Evolutionary conservation across 2,888 invertebrate genomes (phyloP).

Genomic region (Acrocyrtus sp.): DNA sequence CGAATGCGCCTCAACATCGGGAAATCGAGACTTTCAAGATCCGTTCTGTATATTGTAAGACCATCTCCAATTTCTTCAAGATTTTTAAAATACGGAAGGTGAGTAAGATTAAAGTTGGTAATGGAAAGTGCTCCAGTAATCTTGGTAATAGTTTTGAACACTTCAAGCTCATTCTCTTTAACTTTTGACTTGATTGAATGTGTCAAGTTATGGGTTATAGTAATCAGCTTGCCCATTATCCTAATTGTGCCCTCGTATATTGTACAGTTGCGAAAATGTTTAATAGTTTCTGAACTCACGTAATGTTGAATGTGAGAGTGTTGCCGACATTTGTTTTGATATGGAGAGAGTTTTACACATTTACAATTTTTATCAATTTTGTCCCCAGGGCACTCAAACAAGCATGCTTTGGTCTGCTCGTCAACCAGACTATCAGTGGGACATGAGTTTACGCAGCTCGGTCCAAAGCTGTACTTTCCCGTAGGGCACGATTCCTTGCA

Average conservation of each 20-base stretch:
- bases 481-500: slow-evolving; percentile 97
- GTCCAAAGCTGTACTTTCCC: slow-evolving; percentile 96
- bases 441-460: slow-evolving; percentile 95
- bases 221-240: too few species aligned
- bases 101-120: too few species aligned
- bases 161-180: slow-evolving; percentile 86
- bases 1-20: background rate
- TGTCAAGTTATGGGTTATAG: slow-evolving; percentile 84
- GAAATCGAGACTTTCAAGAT: background rate
- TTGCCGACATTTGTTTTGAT: slow-evolving; percentile 81
- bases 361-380: too few species aligned
- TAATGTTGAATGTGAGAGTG: slow-evolving; percentile 69
- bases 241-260: slow-evolving; percentile 92
- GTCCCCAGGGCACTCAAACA: slow-evolving; percentile 87
- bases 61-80: background rate
- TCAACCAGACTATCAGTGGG: slow-evolving; percentile 93
- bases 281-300: slow-evolving; percentile 92
- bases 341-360: slow-evolving; percentile 1
- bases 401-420: slow-evolving; percentile 84
- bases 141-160: slow-evolving; percentile 90
- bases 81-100: too few species aligned
- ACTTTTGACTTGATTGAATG: too few species aligned
- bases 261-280: slow-evolving; percentile 89
- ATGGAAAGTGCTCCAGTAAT: slow-evolving; percentile 93
- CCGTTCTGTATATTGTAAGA: background rate